Base-by-base conservation (phyloP, 23 tunicate species). In the Corella eumyota region DNA sequence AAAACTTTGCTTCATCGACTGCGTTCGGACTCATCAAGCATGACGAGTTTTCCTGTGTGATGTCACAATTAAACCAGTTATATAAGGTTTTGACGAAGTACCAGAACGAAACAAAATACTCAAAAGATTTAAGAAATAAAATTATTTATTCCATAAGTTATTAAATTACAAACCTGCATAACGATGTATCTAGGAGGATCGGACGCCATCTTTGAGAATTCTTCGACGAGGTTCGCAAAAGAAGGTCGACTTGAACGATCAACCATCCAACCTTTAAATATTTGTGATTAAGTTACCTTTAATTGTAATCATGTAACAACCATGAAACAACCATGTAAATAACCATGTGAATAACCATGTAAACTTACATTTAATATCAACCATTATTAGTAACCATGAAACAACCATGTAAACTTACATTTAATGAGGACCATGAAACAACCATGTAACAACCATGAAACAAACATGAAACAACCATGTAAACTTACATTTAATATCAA, bases 241-340 rank as follows among this genome's bases (percentile, higher is more conserved):
- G 69, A 52, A 4, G 97, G 97, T 34, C 97, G 58, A 28, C 66
- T 48, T 0, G 45, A 30, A 17, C 81, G 70, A 37, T 90, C 90
- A 28, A 90, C 90, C 82, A 90, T 68, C 97, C 97, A 90, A 52
- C 95, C 95, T 86, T 9, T 28, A 60, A 4, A 74, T 4, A 66
- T 40, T 40, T 40, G 15, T 40, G 15, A 40, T 40, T 56, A n/a
- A 15, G 6, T n/a, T 13, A 25, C 21, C 25, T 19, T 45, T 13
- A 44, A 13, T 13, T 13, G 17, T 44, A 44, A 13, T 44, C 15
- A 44, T 44, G 17, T 13, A 13, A 44, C 15, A 13, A 13, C 13
- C n/a, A n/a, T n/a, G n/a, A n/a, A n/a, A n/a, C n/a, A n/a, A n/a
- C n/a, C n/a, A n/a, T n/a, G n/a, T n/a, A n/a, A n/a, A n/a, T n/a